A percentile compares a stretch with the other conserved stretches of the same genome.
Evolutionary conservation across 1,140 invertebrate species (phyloP).

Genomic region (Drosophila repletoides): DNA sequence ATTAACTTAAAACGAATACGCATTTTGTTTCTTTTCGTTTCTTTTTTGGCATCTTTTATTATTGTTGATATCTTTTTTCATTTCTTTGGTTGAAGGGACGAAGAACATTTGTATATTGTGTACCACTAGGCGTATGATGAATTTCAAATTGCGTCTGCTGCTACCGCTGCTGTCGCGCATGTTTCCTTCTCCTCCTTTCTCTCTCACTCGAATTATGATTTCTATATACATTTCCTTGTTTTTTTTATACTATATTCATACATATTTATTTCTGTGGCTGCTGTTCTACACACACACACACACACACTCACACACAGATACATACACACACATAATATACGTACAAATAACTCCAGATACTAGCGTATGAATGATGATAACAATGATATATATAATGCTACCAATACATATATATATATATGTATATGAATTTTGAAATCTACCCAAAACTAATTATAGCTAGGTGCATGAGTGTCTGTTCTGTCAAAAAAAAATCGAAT

Average conservation of each 20-base stretch:
- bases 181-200: too few species aligned
- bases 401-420: constrained; percentile 21
- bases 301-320: too few species aligned
- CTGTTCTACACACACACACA: constrained; percentile 35
- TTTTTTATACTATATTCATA: constrained; percentile 5
- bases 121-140: constrained; percentile 74
- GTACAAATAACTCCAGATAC: constrained; percentile 31
- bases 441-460: constrained; percentile 38
- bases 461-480: constrained; percentile 72
- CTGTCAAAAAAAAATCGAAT: constrained; percentile 47
- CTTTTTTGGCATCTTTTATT: constrained; percentile 58
- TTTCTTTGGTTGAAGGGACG: constrained; percentile 52
- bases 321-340: too few species aligned
- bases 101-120: constrained; percentile 60
- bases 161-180: constrained; percentile 63
- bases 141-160: constrained; percentile 57
- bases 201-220: constrained; percentile 14
- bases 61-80: constrained; percentile 25
- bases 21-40: too few species aligned
- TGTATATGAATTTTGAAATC: too few species aligned
- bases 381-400: constrained; percentile 22
- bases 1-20: too few species aligned
- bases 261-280: constrained; percentile 39
- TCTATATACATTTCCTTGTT: constrained; percentile 15
- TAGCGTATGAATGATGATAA: constrained; percentile 66